A percentile compares a stretch with the other conserved stretches of the same genome.
These are phyloP conservation scores for Psittacara wagleri DNA, from an alignment of 2,113 vertebrate species.

Conservation along the genomic window DNA sequence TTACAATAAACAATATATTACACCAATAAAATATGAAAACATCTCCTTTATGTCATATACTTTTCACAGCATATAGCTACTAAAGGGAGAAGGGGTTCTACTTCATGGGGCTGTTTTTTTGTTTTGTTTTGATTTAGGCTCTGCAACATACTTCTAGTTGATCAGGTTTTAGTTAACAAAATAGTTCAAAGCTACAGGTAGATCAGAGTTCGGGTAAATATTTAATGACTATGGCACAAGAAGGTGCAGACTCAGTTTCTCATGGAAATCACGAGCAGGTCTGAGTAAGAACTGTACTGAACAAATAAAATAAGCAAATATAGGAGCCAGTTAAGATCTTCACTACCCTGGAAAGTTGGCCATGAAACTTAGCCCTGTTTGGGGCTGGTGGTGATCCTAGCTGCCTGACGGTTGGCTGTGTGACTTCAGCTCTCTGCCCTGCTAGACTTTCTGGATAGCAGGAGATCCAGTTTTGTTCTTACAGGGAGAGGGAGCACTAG, in stretches of 20 bases:
- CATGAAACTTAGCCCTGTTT: fast-evolving
- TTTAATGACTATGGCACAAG: background rate
- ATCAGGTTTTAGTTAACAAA: background rate
- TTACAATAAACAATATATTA: background rate
- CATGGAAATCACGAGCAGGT: background rate
- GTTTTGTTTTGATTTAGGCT: background rate
- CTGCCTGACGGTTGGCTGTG: background rate
- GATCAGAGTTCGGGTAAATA: background rate
- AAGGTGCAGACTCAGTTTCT: background rate
- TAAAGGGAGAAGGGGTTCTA: background rate
- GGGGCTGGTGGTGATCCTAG: background rate
- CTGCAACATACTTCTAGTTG: background rate
- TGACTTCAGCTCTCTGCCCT: background rate
- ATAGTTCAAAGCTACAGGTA: background rate
- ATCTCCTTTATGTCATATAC: background rate
- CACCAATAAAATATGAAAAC: background rate
- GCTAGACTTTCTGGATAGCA: fast-evolving
- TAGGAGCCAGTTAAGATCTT: background rate
- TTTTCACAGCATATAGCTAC: background rate
- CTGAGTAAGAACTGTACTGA: background rate
- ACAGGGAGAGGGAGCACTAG: background rate
- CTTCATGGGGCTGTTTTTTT: background rate
- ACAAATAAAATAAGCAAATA: background rate
- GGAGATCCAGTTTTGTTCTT: background rate
- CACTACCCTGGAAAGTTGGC: background rate